Percentiles rank a stretch among this genome's conserved stretches.
Evolutionary conservation across 64 coral and sea anemone species (phyloP).

Genomic region (Pachyseris speciosa): DNA sequence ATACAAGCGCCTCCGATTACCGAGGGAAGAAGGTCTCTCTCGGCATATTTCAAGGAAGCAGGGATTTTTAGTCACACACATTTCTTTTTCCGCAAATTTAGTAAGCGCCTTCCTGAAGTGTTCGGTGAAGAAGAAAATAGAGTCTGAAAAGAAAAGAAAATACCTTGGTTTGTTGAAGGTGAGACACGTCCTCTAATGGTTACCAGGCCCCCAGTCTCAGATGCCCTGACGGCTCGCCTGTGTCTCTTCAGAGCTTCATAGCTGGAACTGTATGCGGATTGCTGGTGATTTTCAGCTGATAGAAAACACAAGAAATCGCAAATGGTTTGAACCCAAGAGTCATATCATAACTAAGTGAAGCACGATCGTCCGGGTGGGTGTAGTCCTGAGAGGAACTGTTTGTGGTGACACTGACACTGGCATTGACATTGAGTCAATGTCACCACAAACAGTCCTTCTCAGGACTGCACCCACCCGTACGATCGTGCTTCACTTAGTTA

Average conservation of each 20-base stretch:
- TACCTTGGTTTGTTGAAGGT: background rate
- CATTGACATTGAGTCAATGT: too few species aligned
- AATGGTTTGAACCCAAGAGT: background rate
- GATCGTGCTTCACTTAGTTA: too few species aligned
- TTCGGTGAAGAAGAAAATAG: background rate
- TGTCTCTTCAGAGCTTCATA: background rate
- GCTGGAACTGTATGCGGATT: background rate
- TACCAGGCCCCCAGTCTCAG: background rate
- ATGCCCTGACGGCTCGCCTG: background rate
- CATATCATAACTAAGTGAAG: background rate
- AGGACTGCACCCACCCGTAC: too few species aligned
- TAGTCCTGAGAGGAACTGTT: too few species aligned
- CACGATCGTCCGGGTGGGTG: too few species aligned
- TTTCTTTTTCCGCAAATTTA: too few species aligned
- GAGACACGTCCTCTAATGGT: constrained; percentile 1
- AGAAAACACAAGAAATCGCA: background rate
- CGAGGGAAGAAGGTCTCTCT: too few species aligned
- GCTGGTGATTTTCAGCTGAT: background rate
- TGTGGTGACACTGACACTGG: too few species aligned
- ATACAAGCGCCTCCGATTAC: too few species aligned
- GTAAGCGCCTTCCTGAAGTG: background rate
- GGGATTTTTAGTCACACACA: too few species aligned
- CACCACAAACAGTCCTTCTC: too few species aligned
- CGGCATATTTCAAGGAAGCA: too few species aligned
- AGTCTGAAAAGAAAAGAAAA: background rate